Evolutionary conservation across 2,888 invertebrate genomes (phyloP).

Genomic region (Oligia fasciuncula): DNA sequence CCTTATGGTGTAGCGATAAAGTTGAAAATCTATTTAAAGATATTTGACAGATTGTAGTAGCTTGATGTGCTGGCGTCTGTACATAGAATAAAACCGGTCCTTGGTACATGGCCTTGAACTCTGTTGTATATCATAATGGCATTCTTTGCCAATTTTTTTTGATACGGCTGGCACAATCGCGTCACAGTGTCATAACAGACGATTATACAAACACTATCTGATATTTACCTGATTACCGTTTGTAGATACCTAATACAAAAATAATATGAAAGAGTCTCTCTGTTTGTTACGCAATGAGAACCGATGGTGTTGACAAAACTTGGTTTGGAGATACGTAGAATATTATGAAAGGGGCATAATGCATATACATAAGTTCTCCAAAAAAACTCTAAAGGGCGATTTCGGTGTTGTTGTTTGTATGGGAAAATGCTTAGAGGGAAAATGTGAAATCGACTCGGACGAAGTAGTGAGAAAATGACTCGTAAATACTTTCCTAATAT

Average conservation of each 20-base stretch:
- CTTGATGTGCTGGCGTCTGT: too few relatives aligned
- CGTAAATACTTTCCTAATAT: neutral
- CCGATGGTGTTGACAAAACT: neutral
- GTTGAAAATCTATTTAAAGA: too few relatives aligned
- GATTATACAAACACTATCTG: conserved; percentile 4
- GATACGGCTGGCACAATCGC: neutral
- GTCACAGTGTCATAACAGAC: conserved; percentile 3
- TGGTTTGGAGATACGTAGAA: neutral
- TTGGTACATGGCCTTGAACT: conserved; percentile 1
- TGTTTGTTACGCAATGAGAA: neutral
- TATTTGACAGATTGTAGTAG: too few relatives aligned
- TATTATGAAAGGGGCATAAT: neutral
- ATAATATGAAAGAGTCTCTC: neutral
- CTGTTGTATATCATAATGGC: neutral
- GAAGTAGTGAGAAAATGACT: neutral
- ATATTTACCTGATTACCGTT: neutral
- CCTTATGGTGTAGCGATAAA: too few relatives aligned
- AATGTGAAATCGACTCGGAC: neutral
- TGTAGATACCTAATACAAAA: too few relatives aligned
- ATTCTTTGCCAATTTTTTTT: conserved; percentile 2
- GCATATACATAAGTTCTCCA: neutral
- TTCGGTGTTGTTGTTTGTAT: neutral
- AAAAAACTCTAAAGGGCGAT: neutral
- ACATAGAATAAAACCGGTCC: neutral
- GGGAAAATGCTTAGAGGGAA: neutral